These are phyloP conservation scores for Urocyon cinereoargenteus DNA, from an alignment of 2,797 vertebrate species.

Conservation along the genomic window DNA sequence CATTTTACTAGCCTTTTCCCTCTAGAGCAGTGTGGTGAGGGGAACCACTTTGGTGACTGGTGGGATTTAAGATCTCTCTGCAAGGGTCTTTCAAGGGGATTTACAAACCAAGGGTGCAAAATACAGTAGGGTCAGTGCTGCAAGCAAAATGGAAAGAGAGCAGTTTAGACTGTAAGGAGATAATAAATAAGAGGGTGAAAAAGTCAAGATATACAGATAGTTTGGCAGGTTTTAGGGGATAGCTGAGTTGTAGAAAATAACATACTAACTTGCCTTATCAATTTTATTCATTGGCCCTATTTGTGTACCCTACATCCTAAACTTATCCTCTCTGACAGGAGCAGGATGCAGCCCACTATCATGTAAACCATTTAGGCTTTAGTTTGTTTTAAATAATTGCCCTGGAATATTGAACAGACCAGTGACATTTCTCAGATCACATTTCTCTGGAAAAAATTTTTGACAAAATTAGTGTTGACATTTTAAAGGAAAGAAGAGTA, in stretches of 20 bases:
- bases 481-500: constrained; percentile 43
- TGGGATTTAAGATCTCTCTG: constrained; percentile 12
- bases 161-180: constrained; percentile 35
- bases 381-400: constrained; percentile 54
- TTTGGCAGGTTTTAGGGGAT: background rate
- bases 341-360: background rate
- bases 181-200: constrained; percentile 74
- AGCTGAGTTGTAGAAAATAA: background rate
- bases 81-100: constrained; percentile 40
- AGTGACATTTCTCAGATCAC: constrained; percentile 47
- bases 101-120: constrained; percentile 49
- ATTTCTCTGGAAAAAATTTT: constrained; percentile 54
- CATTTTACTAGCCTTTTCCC: background rate
- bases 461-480: background rate
- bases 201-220: background rate
- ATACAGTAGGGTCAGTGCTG: background rate
- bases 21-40: background rate
- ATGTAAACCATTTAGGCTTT: constrained; percentile 18
- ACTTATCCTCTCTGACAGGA: constrained; percentile 5
- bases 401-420: background rate
- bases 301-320: background rate
- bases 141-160: constrained; percentile 53
- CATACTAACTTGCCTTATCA: background rate
- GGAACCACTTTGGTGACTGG: background rate
- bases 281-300: background rate